phyloP scores from a whole-genome alignment of 2,888 invertebrate species.

The Liodrosophila aerea region DNA sequence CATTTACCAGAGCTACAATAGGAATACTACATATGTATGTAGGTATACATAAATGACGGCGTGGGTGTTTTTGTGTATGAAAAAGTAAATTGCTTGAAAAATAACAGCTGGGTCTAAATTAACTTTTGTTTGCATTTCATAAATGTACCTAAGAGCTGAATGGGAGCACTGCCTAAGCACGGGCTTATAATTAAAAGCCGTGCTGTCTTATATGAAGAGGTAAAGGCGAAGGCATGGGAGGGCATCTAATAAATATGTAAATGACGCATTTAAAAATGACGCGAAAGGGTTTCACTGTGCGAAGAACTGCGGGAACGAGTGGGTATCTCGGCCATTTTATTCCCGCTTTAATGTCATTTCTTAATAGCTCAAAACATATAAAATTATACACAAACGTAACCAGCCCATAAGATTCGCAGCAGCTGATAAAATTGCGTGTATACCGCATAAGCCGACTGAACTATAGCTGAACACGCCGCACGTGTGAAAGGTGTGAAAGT shows the following conservation, averaged over 20 bases:
- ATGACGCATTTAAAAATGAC: constrained; percentile 70
- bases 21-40: constrained; percentile 2
- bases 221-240: constrained; percentile 23
- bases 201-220: constrained; percentile 65
- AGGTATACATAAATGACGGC: constrained; percentile 1
- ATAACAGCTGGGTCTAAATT: constrained; percentile 77
- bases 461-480: constrained; percentile 57
- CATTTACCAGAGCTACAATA: constrained; percentile 41
- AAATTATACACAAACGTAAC: constrained; percentile 42
- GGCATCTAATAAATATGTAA: constrained; percentile 76
- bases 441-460: constrained; percentile 62
- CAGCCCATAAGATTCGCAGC: constrained; percentile 46
- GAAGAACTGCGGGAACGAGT: background rate
- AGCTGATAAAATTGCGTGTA: constrained; percentile 64
- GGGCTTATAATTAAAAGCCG: constrained; percentile 71
- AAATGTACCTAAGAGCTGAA: constrained; percentile 37
- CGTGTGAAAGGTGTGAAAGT: constrained; percentile 29
- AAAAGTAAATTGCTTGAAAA: constrained; percentile 79
- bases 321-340: constrained; percentile 25
- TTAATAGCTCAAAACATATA: constrained; percentile 74
- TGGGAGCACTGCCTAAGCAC: background rate
- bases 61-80: constrained; percentile 9
- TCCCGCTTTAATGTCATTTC: constrained; percentile 69
- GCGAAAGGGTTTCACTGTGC: constrained; percentile 24
- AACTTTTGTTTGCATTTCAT: constrained; percentile 78